Evolutionary conservation across 1,140 invertebrate genomes (phyloP), one percentile per base, ranked within the genome.

Genomic region (Lepidotrigona ventralis): DNA sequence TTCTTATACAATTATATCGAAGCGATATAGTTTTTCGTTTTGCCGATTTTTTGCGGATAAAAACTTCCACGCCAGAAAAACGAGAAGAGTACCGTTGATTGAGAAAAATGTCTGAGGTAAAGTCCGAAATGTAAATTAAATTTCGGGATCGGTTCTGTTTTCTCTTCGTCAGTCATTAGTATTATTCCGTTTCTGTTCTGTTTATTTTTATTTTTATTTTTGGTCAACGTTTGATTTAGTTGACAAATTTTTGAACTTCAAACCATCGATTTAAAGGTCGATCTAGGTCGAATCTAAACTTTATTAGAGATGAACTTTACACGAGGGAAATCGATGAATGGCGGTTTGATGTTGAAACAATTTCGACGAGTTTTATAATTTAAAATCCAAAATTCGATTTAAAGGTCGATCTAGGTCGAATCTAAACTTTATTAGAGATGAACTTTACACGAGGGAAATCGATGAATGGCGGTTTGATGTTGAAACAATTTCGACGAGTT

Each of bases 401-500:
- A n/a, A n/a, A n/a, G n/a, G n/a, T n/a, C n/a, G n/a, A 29, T 64
- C 15, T 15, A n/a, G 0, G 0, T 15, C 1, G 6, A 46, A 33
- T 21, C 9, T 21, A 1, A 11, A 33, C 0, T 15, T 1, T 0
- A n/a, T 8, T 0, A 1, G 0, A 71, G n/a, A 21, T 69, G 3
- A 14, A 19, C n/a, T 19, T 64, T 9, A 64, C 15, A 2, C n/a
- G 0, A 64, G 15, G 2, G 19, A 51, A 0, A 26, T 26, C 15
- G 46, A 17, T 14, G 46, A 71, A 15, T 11, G 5, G 15, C 0
- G 8, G 3, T 8, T 51, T 19, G 15, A 2, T 11, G 12, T 15
- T 8, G 23, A 17, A 23, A 26, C 9, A 17, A 17, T 23, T 51
- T 19, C 21, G 23, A 46, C 39, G 68, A n/a, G 1, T 26, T 12